phyloP scores from a whole-genome alignment of 2,888 invertebrate genomes.

The Drosophila lutescens region DNA sequence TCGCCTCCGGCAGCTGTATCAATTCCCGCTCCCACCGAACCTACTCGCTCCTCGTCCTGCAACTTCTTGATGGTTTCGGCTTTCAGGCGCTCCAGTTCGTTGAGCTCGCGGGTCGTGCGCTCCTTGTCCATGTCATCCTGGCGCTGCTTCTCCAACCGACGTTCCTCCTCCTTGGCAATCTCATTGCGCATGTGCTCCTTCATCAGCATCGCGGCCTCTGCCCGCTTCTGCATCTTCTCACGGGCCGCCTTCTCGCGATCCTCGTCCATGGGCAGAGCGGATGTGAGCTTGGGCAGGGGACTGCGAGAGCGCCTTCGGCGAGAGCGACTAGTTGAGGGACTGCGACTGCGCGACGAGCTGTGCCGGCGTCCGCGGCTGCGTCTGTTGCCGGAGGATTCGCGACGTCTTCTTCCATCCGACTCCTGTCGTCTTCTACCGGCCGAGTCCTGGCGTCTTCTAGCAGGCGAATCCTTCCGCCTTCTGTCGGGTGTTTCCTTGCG shows the following conservation, averaged over 20 bases:
- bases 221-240: slow-evolving; percentile 84
- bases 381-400: slow-evolving; percentile 39
- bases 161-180: slow-evolving; percentile 86
- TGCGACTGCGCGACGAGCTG: slow-evolving; percentile 56
- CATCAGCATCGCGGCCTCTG: slow-evolving; percentile 85
- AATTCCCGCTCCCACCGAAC: background rate
- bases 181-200: slow-evolving; percentile 87
- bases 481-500: slow-evolving; percentile 29
- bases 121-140: slow-evolving; percentile 82
- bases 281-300: slow-evolving; percentile 42
- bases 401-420: slow-evolving; percentile 52
- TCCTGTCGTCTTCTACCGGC: slow-evolving; percentile 50
- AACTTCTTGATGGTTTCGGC: slow-evolving; percentile 83
- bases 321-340: slow-evolving; percentile 35
- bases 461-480: slow-evolving; percentile 39
- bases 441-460: slow-evolving; percentile 42
- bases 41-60: slow-evolving; percentile 68
- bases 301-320: slow-evolving; percentile 51
- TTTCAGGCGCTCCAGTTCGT: slow-evolving; percentile 83
- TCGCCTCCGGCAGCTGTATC: background rate
- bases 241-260: slow-evolving; percentile 81
- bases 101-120: slow-evolving; percentile 81
- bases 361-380: slow-evolving; percentile 57
- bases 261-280: slow-evolving; percentile 45
- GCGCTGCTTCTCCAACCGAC: slow-evolving; percentile 84